Base-by-base conservation (phyloP, 2,113 vertebrate species). In the Sebastes schlegelii region DNA sequence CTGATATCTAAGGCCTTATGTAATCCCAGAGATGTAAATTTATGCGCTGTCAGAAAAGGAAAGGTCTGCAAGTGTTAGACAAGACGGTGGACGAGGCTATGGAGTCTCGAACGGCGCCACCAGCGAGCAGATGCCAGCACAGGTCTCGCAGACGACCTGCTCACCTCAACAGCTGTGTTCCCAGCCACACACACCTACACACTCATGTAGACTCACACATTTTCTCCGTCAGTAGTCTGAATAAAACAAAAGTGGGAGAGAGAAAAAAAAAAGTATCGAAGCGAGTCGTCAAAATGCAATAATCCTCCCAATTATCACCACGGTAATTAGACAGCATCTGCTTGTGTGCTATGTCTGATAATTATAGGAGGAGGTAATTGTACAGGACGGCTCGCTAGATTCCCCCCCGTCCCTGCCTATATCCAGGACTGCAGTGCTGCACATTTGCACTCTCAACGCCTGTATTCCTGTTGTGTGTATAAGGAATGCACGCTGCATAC, bases 301-400 rank as follows among this genome's bases (percentile, higher is more conserved):
- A 80, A 89, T 81, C 79, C 58, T 63, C 58, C 79, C 66, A 88
- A 90, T 92, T 85, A 88, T 92, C 75, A 51, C 65, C 78, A 43
- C 13, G 5, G 74, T 92, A 89, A 93, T 92, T 91, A 90, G 77
- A 64, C 79, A 70, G 78, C 88, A 89, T 91, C 91, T 92, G 89
- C 54, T 86, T 48, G 43, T 86, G 62, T 72, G 80, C 61, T 80
- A 42, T 46, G 19, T 80, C 71, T 81, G 84, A 82, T 89, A 87
- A 90, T 86, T 79, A 79, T 54, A 68, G 57, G 68, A 76, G 84
- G 66, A 66, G 76, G 70, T 90, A 89, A 92, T 90, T 90, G 89
- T 74, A 69, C 82, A 74, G 80, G 77, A 87, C 13, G 60, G 51
- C 51, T 78, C 46, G 34, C 66, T 80, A 64, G 21, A 74, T 62